Evolutionary conservation across 2,113 vertebrate species (phyloP).

Genomic region (Nesoenas mayeri): DNA sequence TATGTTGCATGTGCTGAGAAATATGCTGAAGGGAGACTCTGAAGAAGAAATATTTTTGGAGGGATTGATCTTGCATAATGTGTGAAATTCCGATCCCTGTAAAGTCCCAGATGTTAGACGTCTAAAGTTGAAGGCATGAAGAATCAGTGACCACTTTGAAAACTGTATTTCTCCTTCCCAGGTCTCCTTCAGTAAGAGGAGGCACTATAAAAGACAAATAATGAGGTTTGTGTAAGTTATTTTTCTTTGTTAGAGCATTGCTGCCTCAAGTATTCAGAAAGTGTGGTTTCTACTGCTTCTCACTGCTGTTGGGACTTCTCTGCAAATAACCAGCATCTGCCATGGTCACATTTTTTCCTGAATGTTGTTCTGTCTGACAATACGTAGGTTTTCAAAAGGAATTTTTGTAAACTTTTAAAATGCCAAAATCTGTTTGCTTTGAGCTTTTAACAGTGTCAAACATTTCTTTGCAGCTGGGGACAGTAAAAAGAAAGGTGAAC

Average conservation of each 20-base stretch:
- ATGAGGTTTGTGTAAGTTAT: neutral
- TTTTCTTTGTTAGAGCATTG: neutral
- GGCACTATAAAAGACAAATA: neutral
- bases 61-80: neutral
- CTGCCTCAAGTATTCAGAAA: neutral
- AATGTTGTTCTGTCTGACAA: neutral
- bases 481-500: conserved; percentile 8
- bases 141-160: neutral
- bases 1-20: neutral
- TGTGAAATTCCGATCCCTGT: neutral
- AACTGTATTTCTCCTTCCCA: neutral
- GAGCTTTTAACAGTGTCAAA: neutral
- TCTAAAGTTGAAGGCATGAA: neutral
- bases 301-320: neutral
- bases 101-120: neutral
- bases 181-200: neutral
- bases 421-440: neutral
- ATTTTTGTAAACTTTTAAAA: neutral
- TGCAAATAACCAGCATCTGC: neutral
- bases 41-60: neutral
- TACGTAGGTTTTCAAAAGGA: neutral
- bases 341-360: neutral
- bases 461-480: neutral
- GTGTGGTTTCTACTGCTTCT: neutral
- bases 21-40: neutral